Evolutionary conservation across 2,797 vertebrate species (phyloP).

Genomic region (Siniperca obscura): DNA sequence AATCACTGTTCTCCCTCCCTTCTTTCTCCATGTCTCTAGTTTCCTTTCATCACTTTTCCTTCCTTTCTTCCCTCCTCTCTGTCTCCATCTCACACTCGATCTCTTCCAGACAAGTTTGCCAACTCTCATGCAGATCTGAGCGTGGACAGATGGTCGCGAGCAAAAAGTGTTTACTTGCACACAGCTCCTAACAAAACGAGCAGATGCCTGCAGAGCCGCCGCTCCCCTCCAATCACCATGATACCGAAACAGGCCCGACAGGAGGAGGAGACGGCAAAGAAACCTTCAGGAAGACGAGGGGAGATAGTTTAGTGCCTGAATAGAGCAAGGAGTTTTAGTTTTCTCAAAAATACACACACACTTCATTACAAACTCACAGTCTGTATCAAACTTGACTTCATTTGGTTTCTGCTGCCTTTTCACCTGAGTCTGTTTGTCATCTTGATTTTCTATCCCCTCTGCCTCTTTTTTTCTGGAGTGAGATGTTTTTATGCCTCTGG

Average conservation of each 20-base stretch:
- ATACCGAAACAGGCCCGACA: constrained; percentile 53
- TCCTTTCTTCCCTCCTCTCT: not conserved
- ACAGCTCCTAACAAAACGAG: constrained; percentile 76
- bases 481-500: constrained; percentile 22
- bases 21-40: not conserved
- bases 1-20: not conserved
- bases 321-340: constrained; percentile 11
- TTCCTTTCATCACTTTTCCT: constrained; percentile 23
- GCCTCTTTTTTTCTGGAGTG: not conserved
- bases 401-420: constrained; percentile 26
- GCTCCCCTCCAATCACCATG: constrained; percentile 61
- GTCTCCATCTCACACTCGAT: not conserved
- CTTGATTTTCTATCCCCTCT: constrained; percentile 14
- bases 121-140: constrained; percentile 75
- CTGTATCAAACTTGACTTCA: constrained; percentile 8
- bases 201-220: constrained; percentile 80
- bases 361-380: not conserved
- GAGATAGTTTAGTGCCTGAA: not conserved
- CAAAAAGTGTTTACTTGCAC: constrained; percentile 78
- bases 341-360: not conserved
- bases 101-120: constrained; percentile 62
- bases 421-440: constrained; percentile 35
- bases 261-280: constrained; percentile 31
- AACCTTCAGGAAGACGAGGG: not conserved
- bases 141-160: constrained; percentile 80